These are phyloP conservation scores for Pseudotriccus pelzelni DNA, from an alignment of 2,797 vertebrate species.

Conservation along the genomic window DNA sequence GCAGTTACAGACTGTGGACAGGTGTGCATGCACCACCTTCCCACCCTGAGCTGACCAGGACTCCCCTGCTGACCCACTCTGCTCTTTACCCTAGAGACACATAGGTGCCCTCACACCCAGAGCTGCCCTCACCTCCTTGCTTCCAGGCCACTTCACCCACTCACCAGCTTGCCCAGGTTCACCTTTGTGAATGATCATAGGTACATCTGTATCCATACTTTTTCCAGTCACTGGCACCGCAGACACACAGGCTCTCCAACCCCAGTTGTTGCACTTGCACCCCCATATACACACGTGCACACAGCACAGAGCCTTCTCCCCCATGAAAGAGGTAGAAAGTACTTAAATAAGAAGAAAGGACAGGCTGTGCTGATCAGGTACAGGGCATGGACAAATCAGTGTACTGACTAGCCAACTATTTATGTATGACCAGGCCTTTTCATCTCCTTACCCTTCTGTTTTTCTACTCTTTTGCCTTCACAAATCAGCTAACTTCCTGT, in stretches of 20 bases:
- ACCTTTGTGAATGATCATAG: not conserved
- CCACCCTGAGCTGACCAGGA: rapidly evolving
- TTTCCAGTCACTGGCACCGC: not conserved
- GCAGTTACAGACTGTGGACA: rapidly evolving
- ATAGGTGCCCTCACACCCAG: not conserved
- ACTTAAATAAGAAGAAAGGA: not conserved
- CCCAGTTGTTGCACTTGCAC: not conserved
- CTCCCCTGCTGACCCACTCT: not conserved
- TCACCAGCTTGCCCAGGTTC: not conserved
- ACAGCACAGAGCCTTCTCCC: not conserved
- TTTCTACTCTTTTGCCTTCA: not conserved
- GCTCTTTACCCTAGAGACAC: not conserved
- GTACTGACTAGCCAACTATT: not conserved
- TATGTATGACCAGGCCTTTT: not conserved
- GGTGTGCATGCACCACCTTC: rapidly evolving
- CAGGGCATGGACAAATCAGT: not conserved
- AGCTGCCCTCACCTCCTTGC: not conserved
- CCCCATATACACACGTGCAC: rapidly evolving
- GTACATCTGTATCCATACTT: not conserved
- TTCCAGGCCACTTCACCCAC: not conserved
- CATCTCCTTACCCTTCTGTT: not conserved
- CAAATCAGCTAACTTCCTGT: not conserved
- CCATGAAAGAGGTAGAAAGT: not conserved
- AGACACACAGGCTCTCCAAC: not conserved
- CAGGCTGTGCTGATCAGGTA: not conserved